phyloP scores from a whole-genome alignment of 2,113 vertebrate species.

The Sinocyclocheilus maitianheensis region DNA sequence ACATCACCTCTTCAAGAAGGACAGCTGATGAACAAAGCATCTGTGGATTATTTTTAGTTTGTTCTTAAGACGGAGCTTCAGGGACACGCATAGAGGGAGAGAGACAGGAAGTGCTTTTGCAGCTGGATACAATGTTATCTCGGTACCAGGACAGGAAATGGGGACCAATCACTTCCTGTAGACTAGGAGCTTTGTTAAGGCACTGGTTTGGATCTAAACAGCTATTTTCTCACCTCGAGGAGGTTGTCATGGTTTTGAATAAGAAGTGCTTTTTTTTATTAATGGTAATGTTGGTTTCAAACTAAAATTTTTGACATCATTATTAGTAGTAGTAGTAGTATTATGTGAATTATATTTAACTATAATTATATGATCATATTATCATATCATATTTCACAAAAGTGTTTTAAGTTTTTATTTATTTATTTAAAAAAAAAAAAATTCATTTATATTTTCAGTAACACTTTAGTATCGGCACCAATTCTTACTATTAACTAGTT shows the following conservation, averaged over 20 bases:
- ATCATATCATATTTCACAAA: neutral
- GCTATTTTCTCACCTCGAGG: neutral
- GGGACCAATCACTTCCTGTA: constrained; percentile 45
- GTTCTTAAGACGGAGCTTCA: constrained; percentile 24
- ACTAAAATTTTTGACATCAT: neutral
- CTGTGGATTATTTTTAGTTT: constrained; percentile 31
- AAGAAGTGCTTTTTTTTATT: neutral
- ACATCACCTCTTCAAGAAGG: constrained; percentile 38
- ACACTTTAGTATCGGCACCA: too few relatives aligned
- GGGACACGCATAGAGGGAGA: constrained; percentile 22
- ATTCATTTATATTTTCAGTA: too few relatives aligned
- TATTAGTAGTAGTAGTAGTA: too few relatives aligned
- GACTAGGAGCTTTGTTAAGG: constrained; percentile 1
- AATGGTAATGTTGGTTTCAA: neutral
- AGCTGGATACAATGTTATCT: constrained; percentile 47
- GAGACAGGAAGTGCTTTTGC: constrained; percentile 42
- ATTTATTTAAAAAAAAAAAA: too few relatives aligned
- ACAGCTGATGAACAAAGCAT: constrained; percentile 43
- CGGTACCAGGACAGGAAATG: constrained; percentile 33
- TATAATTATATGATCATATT: neutral
- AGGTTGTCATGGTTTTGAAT: neutral
- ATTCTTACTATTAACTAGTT: too few relatives aligned
- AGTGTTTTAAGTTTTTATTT: neutral
- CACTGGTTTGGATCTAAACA: neutral
- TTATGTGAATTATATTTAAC: neutral